These are phyloP conservation scores for Atta texana DNA, from an alignment of 1,140 invertebrate species.

Conservation along the genomic window DNA sequence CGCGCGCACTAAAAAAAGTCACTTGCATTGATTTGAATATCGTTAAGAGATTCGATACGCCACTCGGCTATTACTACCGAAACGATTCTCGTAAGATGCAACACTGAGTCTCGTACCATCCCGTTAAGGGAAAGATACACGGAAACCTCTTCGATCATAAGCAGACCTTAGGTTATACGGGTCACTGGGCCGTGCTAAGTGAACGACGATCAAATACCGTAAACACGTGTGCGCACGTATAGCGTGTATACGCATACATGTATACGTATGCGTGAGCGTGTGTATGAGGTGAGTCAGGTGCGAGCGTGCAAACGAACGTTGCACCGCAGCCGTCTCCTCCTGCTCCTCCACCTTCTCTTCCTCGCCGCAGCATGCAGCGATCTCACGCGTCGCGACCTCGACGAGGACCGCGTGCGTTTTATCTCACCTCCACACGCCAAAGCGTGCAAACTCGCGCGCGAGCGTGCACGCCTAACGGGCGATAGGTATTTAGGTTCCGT, in stretches of 20 bases:
- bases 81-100: conserved; percentile 39
- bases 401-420: conserved; percentile 63
- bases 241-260: too few species aligned
- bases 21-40: conserved; percentile 37
- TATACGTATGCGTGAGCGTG: background rate
- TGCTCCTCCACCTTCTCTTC: background rate
- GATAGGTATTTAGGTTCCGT: conserved; percentile 73
- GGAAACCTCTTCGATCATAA: conserved; percentile 77
- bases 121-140: conserved; percentile 56
- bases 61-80: conserved; percentile 32
- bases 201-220: conserved; percentile 69
- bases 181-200: conserved; percentile 81
- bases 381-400: conserved; percentile 58
- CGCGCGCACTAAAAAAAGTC: background rate
- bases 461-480: conserved; percentile 63
- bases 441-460: conserved; percentile 58
- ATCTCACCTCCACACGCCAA: conserved; percentile 64
- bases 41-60: background rate
- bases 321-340: background rate
- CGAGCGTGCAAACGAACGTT: conserved; percentile 61
- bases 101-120: background rate
- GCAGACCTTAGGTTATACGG: conserved; percentile 78
- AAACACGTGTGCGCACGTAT: conserved; percentile 45
- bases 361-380: conserved; percentile 31
- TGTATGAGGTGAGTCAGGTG: conserved; percentile 53